Evolutionary conservation across 2,797 vertebrate genomes (phyloP).

Genomic region (Lates japonicus): DNA sequence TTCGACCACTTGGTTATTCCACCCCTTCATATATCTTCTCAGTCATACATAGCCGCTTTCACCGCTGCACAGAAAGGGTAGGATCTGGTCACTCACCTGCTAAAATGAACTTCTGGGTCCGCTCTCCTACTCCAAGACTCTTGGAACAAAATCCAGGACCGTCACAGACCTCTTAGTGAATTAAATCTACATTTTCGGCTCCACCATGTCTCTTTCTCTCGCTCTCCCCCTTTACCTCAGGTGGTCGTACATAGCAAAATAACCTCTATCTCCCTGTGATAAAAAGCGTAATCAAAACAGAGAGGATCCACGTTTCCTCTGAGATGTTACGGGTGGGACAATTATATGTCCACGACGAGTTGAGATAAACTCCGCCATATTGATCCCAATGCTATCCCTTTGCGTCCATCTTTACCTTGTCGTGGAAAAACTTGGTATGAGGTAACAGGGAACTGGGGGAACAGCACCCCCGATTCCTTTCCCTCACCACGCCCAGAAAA

Average conservation of each 20-base stretch:
- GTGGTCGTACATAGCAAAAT: not conserved
- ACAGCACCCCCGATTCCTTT: slow-evolving; percentile 1
- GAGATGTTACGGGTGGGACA: not conserved
- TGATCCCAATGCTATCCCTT: slow-evolving; percentile 13
- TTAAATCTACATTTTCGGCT: slow-evolving; percentile 36
- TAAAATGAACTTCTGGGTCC: slow-evolving; percentile 48
- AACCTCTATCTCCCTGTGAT: not conserved
- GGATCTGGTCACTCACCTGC: slow-evolving; percentile 57
- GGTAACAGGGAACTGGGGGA: not conserved
- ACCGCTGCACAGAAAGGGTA: not conserved
- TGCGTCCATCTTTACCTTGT: slow-evolving; percentile 45
- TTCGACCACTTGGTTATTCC: too few species aligned
- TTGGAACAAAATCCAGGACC: slow-evolving; percentile 33
- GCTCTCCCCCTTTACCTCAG: not conserved
- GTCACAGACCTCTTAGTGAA: slow-evolving; percentile 41
- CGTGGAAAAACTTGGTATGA: not conserved
- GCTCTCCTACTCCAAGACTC: slow-evolving; percentile 27
- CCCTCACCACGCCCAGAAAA: slow-evolving; percentile 53
- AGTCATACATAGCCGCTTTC: not conserved
- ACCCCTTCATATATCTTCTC: not conserved
- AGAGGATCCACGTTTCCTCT: not conserved
- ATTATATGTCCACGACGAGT: not conserved
- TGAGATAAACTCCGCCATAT: slow-evolving; percentile 22
- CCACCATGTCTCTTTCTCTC: slow-evolving; percentile 56
- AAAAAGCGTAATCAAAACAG: not conserved